These are phyloP conservation scores for Suillia variegata DNA, from an alignment of 2,888 invertebrate genomes.

Conservation along the genomic window DNA sequence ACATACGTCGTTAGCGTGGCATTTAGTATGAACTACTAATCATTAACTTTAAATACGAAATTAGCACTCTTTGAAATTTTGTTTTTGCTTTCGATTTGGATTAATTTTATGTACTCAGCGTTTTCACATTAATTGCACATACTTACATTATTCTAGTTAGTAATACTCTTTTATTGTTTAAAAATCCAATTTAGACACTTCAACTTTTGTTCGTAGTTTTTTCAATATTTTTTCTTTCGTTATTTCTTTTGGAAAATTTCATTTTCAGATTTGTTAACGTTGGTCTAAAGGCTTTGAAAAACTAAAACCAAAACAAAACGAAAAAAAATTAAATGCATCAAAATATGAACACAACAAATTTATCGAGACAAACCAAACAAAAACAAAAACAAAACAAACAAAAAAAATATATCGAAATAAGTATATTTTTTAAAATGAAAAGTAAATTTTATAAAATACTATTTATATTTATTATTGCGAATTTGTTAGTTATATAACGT, in stretches of 20 bases:
- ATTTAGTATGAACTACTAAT: no score
- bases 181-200: no score
- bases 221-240: background rate
- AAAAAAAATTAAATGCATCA: background rate
- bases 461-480: conserved; percentile 21
- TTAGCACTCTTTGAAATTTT: no score
- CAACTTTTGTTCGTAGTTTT: no score
- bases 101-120: no score
- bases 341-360: conserved; percentile 3
- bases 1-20: no score
- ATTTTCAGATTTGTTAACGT: conserved; percentile 7
- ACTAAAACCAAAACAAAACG: no score
- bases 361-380: conserved; percentile 3
- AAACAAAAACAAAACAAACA: conserved; percentile 1
- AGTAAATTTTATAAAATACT: conserved; percentile 5
- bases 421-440: conserved; percentile 21
- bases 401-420: background rate
- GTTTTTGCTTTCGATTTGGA: no score
- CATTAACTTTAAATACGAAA: no score
- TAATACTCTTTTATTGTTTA: no score
- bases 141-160: no score
- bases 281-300: conserved; percentile 16
- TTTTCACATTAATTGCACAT: no score
- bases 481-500: conserved; percentile 24
- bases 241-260: background rate